Conservation (phyloP, 2,888 invertebrate species). For the Drosophila paramelanica region DNA sequence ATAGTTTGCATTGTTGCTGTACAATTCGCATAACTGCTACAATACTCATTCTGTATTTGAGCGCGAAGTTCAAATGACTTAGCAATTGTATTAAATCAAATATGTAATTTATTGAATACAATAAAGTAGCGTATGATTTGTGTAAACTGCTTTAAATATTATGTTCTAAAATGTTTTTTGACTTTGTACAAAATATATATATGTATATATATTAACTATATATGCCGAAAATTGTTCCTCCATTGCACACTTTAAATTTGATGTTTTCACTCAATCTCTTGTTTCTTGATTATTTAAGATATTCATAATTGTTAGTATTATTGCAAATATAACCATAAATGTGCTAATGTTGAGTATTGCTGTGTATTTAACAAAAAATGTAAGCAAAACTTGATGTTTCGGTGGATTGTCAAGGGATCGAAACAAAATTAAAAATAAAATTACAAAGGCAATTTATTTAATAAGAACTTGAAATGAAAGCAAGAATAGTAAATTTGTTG, state of each 20-base stretch:
- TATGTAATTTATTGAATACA: slow-evolving; percentile 71
- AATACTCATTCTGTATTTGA: background rate
- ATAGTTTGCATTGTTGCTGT: background rate
- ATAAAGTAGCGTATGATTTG: slow-evolving; percentile 75
- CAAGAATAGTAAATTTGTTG: slow-evolving; percentile 40
- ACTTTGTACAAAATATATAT: slow-evolving; percentile 80
- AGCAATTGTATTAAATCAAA: slow-evolving; percentile 36
- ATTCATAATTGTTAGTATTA: slow-evolving; percentile 24
- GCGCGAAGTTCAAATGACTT: slow-evolving; percentile 29
- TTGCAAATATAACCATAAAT: slow-evolving; percentile 26
- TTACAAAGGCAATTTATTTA: slow-evolving; percentile 72
- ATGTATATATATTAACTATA: slow-evolving; percentile 57
- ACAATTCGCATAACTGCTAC: background rate
- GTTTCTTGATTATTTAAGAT: slow-evolving; percentile 39
- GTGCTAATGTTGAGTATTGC: slow-evolving; percentile 19
- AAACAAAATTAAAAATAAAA: slow-evolving; percentile 23
- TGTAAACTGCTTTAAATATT: slow-evolving; percentile 68
- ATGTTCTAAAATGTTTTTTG: slow-evolving; percentile 73
- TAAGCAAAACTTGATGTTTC: slow-evolving; percentile 40
- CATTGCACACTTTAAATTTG: slow-evolving; percentile 57
- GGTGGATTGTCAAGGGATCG: slow-evolving; percentile 70
- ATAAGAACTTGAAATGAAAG: slow-evolving; percentile 53
- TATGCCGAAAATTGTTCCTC: slow-evolving; percentile 80
- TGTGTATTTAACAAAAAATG: slow-evolving; percentile 17
- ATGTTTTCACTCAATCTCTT: slow-evolving; percentile 70